Conservation (phyloP, 2,888 invertebrate genomes). For the Drosophila picticornis region DNA sequence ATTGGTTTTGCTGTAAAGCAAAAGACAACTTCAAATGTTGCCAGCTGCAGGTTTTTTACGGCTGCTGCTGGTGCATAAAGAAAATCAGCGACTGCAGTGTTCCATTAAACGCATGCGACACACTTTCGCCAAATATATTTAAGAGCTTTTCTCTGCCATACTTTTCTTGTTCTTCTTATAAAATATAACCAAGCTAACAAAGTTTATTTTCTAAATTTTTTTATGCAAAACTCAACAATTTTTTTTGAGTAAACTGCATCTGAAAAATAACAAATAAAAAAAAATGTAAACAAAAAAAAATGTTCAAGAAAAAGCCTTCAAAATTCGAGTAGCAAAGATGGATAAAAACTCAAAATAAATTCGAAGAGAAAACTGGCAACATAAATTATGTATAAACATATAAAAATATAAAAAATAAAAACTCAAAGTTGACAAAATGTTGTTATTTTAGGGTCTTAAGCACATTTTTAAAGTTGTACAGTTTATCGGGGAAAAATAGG, state of each 20-base stretch:
- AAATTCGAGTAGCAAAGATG: not conserved
- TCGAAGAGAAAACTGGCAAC: not conserved
- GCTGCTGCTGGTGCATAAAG: constrained; percentile 22
- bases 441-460: not conserved
- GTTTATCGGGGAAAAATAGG: not conserved
- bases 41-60: constrained; percentile 33
- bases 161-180: not conserved
- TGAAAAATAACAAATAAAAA: no score
- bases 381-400: not conserved
- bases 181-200: not conserved
- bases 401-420: no score
- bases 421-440: not conserved
- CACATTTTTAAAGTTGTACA: not conserved
- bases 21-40: constrained; percentile 47
- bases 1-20: constrained; percentile 50
- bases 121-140: constrained; percentile 1
- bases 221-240: not conserved
- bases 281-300: no score
- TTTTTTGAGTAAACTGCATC: not conserved
- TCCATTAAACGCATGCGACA: constrained; percentile 11
- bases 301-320: not conserved
- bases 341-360: not conserved
- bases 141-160: not conserved
- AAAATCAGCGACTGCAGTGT: constrained; percentile 10
- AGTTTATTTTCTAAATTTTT: not conserved